These are phyloP conservation scores for Arctocebus calabarensis DNA, from an alignment of 2,797 vertebrate species.

Conservation along the genomic window DNA sequence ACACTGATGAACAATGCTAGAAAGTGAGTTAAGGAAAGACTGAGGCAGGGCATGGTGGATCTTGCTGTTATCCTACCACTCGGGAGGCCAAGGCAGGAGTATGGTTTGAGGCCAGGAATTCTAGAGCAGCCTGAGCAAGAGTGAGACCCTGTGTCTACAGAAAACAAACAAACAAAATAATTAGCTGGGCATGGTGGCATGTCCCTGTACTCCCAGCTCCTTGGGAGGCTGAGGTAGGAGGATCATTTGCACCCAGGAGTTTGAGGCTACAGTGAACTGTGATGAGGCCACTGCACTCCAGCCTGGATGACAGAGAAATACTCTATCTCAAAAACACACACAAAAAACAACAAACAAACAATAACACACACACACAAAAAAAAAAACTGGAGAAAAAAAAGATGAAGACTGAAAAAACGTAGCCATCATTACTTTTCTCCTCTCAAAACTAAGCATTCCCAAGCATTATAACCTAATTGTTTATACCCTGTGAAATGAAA, in stretches of 20 bases:
- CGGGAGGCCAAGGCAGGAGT: not conserved
- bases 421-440: not conserved
- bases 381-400: not conserved
- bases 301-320: not conserved
- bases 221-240: not conserved
- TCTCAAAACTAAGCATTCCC: not conserved
- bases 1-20: not conserved
- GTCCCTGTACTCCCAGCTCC: not conserved
- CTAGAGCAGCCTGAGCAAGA: not conserved
- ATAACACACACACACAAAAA: too few species aligned
- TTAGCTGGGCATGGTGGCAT: not conserved
- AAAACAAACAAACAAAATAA: not conserved
- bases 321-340: not conserved
- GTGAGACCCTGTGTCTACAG: not conserved
- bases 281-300: not conserved
- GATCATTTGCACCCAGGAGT: not conserved
- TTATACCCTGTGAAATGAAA: too few species aligned
- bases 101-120: not conserved
- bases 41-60: not conserved
- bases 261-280: not conserved
- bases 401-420: not conserved
- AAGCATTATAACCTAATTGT: too few species aligned
- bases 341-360: too few species aligned
- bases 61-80: not conserved
- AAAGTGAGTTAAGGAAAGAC: not conserved